These are phyloP conservation scores for Ecliptopera silaceata DNA, from an alignment of 2,888 invertebrate species.

Conservation along the genomic window DNA sequence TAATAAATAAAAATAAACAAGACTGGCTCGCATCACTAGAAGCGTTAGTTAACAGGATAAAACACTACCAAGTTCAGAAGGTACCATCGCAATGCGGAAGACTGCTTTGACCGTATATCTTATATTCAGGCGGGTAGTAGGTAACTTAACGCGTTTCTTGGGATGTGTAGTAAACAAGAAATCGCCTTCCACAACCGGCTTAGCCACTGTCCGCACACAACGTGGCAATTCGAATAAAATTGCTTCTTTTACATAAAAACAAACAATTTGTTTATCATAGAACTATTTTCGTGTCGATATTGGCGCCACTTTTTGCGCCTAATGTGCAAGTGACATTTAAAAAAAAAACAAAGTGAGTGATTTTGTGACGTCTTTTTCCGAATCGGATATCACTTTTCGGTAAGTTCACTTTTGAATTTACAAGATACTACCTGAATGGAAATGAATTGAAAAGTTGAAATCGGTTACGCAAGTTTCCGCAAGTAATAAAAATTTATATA, in stretches of 20 bases:
- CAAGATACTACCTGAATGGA: constrained; percentile 18
- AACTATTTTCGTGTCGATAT: constrained; percentile 26
- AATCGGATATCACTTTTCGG: constrained; percentile 46
- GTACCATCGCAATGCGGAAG: constrained; percentile 59
- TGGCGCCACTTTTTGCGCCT: constrained; percentile 27
- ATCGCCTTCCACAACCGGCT: constrained; percentile 68
- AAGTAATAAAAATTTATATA: constrained; percentile 43
- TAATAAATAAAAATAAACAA: too few relatives aligned
- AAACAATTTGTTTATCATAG: constrained; percentile 20
- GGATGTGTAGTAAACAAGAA: constrained; percentile 68
- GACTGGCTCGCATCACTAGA: constrained; percentile 28
- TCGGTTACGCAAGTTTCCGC: constrained; percentile 37
- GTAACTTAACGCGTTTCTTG: constrained; percentile 44
- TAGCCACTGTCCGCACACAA: constrained; percentile 69
- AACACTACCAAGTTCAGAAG: constrained; percentile 64
- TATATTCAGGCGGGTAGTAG: constrained; percentile 61
- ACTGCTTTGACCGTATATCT: constrained; percentile 47
- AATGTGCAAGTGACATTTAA: constrained; percentile 62
- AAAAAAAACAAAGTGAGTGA: constrained; percentile 34
- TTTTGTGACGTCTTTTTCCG: constrained; percentile 41
- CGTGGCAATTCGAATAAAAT: constrained; percentile 62
- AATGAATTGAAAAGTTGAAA: constrained; percentile 25
- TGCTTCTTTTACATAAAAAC: constrained; percentile 23
- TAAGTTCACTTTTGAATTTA: constrained; percentile 36
- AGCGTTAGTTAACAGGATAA: constrained; percentile 52